Evolutionary conservation across 2,888 invertebrate species (phyloP).

Genomic region (Andrena camellia): DNA sequence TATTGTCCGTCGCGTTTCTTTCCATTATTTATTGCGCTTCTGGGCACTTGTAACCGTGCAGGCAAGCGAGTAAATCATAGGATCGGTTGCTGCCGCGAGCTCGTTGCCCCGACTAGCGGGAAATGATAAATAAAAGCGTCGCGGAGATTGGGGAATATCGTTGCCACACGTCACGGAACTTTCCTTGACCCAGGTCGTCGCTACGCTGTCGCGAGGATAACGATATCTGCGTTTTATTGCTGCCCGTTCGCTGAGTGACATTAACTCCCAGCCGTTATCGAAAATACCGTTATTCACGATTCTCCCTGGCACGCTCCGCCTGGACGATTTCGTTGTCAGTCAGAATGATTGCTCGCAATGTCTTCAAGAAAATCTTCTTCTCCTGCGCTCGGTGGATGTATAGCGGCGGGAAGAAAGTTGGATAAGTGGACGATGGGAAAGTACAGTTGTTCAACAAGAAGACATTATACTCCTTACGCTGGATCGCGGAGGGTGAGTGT

Average conservation of each 20-base stretch:
- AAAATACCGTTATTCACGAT: conserved; percentile 43
- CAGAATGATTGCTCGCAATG: too few species aligned
- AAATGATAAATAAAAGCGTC: conserved; percentile 37
- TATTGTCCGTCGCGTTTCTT: conserved; percentile 44
- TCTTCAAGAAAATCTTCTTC: too few species aligned
- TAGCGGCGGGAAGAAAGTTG: too few species aligned
- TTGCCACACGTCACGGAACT: background rate
- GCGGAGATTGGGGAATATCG: conserved; percentile 46
- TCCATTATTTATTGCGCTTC: conserved; percentile 50
- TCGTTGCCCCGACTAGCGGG: background rate
- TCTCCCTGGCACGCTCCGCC: conserved; percentile 1
- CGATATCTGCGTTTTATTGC: conserved; percentile 31
- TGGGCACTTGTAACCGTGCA: conserved; percentile 27
- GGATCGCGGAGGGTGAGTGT: too few species aligned
- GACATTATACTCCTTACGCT: too few species aligned
- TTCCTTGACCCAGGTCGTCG: background rate
- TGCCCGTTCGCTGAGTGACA: conserved; percentile 27
- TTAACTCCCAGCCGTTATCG: conserved; percentile 45
- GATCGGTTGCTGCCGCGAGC: conserved; percentile 16
- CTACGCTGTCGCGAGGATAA: background rate
- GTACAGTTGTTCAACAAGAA: too few species aligned
- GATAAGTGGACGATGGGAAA: too few species aligned
- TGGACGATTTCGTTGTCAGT: too few species aligned
- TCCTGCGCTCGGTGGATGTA: too few species aligned
- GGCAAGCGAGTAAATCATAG: conserved; percentile 43